Percentiles rank a stretch among this genome's conserved stretches.
These are phyloP conservation scores for Phodopus roborovskii DNA, from an alignment of 2,113 vertebrate species.

Conservation along the genomic window DNA sequence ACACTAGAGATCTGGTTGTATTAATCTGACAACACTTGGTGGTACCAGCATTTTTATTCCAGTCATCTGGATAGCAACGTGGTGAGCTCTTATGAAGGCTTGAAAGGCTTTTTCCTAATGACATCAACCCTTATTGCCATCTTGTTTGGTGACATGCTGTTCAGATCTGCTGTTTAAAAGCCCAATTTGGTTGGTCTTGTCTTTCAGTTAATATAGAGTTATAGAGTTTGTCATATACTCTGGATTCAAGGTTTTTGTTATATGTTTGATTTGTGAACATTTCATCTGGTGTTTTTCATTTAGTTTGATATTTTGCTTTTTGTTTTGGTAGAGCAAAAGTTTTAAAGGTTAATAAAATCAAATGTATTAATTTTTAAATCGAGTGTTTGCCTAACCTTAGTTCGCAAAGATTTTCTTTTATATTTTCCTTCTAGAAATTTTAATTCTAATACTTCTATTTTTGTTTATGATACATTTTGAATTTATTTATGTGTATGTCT, in stretches of 20 bases:
- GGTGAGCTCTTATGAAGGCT: background rate
- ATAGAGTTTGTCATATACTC: background rate
- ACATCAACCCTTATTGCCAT: background rate
- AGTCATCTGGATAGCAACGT: background rate
- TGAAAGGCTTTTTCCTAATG: background rate
- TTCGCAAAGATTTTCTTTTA: background rate
- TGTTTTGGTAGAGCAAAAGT: background rate
- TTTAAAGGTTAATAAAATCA: background rate
- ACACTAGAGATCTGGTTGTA: background rate
- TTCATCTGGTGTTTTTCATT: constrained; percentile 6
- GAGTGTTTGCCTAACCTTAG: background rate
- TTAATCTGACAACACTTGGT: background rate
- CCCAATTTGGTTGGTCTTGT: background rate
- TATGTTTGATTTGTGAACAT: background rate
- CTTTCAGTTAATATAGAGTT: constrained; percentile 18
- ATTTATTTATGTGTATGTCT: background rate
- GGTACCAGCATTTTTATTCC: constrained; percentile 16
- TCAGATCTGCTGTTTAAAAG: background rate
- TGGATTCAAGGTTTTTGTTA: background rate
- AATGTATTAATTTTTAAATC: background rate
- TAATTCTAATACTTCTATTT: constrained; percentile 40
- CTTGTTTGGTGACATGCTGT: background rate
- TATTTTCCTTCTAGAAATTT: background rate
- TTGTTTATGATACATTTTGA: background rate
- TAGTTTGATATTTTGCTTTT: background rate